These are phyloP conservation scores for Hapalemur alaotrensis DNA, from an alignment of 2,797 vertebrate species.

Conservation along the genomic window DNA sequence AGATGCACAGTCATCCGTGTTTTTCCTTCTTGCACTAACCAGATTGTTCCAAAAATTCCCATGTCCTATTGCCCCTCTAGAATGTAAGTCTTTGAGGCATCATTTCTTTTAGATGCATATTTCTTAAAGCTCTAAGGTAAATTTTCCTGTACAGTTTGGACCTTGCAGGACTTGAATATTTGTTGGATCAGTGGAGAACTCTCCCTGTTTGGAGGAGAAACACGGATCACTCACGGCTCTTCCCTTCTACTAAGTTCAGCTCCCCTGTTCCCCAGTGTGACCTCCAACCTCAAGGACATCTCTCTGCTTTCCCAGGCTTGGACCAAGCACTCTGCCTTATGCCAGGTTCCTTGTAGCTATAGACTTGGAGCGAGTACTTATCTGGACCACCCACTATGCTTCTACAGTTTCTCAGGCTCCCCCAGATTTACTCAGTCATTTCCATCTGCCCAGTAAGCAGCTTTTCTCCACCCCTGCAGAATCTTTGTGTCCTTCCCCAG, in stretches of 20 bases:
- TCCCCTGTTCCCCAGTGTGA: background rate
- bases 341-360: background rate
- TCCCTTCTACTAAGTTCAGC: background rate
- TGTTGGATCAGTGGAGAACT: background rate
- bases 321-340: background rate
- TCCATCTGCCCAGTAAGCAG: background rate
- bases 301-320: background rate
- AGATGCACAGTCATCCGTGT: background rate
- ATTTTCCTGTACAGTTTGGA: background rate
- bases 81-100: background rate
- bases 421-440: background rate
- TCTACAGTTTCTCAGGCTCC: background rate
- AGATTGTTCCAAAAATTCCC: background rate
- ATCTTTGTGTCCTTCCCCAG: background rate
- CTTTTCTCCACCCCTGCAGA: background rate
- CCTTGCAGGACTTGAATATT: background rate
- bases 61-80: background rate
- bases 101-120: background rate
- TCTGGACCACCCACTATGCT: background rate
- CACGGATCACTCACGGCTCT: background rate
- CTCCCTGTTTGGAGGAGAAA: background rate
- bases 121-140: background rate
- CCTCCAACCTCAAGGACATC: background rate
- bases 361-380: background rate
- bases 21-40: background rate